Conservation (phyloP, 2,113 vertebrate species). For the Corythaeola cristata region DNA sequence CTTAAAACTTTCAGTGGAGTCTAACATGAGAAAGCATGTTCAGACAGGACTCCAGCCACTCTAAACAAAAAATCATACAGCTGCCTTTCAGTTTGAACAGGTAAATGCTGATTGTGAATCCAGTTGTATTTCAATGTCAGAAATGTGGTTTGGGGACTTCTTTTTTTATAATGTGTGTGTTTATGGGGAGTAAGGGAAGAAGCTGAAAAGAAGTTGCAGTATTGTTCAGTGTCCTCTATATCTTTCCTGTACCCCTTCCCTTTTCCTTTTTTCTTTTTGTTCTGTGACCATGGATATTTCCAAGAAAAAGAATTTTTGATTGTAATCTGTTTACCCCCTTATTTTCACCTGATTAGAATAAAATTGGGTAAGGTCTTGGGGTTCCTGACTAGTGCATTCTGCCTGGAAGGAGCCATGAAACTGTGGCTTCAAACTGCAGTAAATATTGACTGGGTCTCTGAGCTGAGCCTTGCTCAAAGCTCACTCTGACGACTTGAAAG, state of each 20-base stretch:
- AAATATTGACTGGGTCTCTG: conserved; percentile 76
- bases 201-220: background rate
- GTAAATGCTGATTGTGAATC: conserved; percentile 17
- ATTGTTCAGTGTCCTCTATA: background rate
- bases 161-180: background rate
- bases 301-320: conserved; percentile 23
- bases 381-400: conserved; percentile 21
- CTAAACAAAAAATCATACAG: conserved; percentile 10
- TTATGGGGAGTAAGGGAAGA: background rate
- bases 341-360: conserved; percentile 16
- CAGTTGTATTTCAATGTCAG: background rate
- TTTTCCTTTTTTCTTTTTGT: background rate
- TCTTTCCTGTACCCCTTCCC: background rate
- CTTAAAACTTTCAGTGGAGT: conserved; percentile 24
- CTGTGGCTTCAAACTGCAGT: conserved; percentile 68
- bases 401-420: conserved; percentile 64
- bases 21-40: conserved; percentile 6
- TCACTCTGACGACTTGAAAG: conserved; percentile 79
- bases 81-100: background rate
- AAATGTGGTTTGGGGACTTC: background rate
- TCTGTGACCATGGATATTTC: background rate
- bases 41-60: background rate
- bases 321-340: conserved; percentile 17
- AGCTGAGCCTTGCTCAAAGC: conserved; percentile 64
- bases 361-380: background rate